Evolutionary conservation across 92 coral and sea anemone species (phyloP), one percentile per base, ranked within the genome.

Genomic region (Zoanthus sansibaricus): DNA sequence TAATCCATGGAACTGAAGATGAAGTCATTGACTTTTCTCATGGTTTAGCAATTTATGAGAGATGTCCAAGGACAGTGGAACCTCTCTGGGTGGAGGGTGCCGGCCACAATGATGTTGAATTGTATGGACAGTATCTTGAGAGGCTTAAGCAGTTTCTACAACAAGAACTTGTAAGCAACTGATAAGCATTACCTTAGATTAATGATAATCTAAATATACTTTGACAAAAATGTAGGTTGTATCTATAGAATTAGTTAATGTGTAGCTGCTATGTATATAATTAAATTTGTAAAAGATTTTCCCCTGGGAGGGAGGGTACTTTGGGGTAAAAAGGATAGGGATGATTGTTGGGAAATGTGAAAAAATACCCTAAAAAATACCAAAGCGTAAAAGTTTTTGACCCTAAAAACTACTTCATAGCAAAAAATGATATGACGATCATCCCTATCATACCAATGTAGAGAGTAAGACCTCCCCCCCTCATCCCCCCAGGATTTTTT

Each of bases 61-160:
- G 99, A 83, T 97, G 98, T 76, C 99, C 99, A 59, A 91, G 99
- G 18, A 89, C 95, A 10, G 99, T 97, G 17, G 98, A 97, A 18
- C 99, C 99, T 16, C 87, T 97, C 1, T 97, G 99, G 99, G 99
- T 97, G 3, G 99, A 97, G 45, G 99, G 99, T 83, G 99, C 99
- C 12, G 99, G 99, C 12, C 99, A 97, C 62, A 97, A 97, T 89
- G 99, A 97, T 21, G 99, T 97, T 30, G 99, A 97, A 91, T 91
- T 97, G 33, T 97, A 97, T 77, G 99, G 99, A 77, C 99, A 97
- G 92, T 97, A 97, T 79, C 95, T 97, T 44, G 99, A 97, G 82
- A 74, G 99, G 86, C 95, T 97, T 83, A 97, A 97, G 79, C 98
- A 97, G 83, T 97, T 97, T 89, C 93, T 93, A 82, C 99, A 97